Conservation (phyloP, 2,888 invertebrate genomes). For the Antheraea assamensis region DNA sequence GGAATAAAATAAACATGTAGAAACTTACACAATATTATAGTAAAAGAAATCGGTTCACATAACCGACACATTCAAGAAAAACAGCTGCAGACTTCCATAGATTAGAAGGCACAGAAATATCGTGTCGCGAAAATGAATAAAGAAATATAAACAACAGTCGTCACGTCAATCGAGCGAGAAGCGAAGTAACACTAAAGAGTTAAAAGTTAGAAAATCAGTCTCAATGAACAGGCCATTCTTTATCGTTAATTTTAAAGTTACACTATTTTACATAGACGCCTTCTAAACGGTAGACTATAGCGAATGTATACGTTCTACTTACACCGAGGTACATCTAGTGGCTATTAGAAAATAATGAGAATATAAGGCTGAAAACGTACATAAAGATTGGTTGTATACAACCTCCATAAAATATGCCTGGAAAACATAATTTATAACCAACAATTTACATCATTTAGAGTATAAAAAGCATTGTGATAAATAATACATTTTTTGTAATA, state of each 20-base stretch:
- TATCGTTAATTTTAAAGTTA: slow-evolving; percentile 54
- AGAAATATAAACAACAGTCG: slow-evolving; percentile 4
- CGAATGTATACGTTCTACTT: not conserved
- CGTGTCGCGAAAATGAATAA: slow-evolving; percentile 13
- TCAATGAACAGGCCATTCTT: slow-evolving; percentile 79
- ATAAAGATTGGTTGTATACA: not conserved
- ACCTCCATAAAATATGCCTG: too few relatives aligned
- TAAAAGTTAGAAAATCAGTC: slow-evolving; percentile 80
- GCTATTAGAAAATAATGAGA: not conserved
- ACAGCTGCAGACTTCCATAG: slow-evolving; percentile 22
- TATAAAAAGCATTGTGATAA: too few relatives aligned
- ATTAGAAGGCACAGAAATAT: slow-evolving; percentile 37
- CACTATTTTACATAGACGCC: slow-evolving; percentile 51
- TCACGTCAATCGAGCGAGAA: slow-evolving; percentile 39
- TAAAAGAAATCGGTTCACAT: not conserved
- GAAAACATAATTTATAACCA: too few relatives aligned
- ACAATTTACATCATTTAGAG: too few relatives aligned
- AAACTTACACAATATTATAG: not conserved
- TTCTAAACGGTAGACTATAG: slow-evolving; percentile 39
- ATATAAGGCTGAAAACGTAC: not conserved
- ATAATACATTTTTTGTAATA: too few relatives aligned
- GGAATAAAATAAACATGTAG: not conserved
- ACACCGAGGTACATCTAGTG: not conserved
- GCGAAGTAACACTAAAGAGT: slow-evolving; percentile 56
- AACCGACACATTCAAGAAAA: not conserved